These are phyloP conservation scores for Phallusia fumigata DNA, from an alignment of 23 tunicate genomes.

Conservation along the genomic window DNA sequence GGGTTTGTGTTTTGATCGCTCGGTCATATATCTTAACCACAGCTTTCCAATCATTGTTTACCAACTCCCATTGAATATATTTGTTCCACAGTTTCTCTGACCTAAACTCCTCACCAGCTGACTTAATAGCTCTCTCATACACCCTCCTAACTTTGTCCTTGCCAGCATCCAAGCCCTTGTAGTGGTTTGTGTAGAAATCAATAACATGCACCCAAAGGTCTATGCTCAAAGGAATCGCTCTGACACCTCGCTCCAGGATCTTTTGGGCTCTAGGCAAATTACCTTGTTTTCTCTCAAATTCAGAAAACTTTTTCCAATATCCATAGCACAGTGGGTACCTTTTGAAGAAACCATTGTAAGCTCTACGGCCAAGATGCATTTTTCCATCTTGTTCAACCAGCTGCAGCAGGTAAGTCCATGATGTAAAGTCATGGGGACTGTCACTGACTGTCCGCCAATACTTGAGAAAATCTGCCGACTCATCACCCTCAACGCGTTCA, in stretches of 20 bases:
- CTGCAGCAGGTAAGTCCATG: conserved; percentile 94
- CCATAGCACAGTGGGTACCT: conserved; percentile 93
- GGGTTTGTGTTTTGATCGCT: conserved; percentile 67
- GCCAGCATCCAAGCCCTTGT: conserved; percentile 89
- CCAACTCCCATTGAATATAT: conserved; percentile 69
- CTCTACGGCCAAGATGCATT: conserved; percentile 61
- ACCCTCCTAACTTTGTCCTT: conserved; percentile 56
- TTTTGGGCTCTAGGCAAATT: conserved; percentile 69
- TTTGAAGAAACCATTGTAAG: conserved; percentile 80
- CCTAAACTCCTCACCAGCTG: conserved; percentile 82
- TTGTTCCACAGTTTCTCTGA: conserved; percentile 96
- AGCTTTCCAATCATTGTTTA: conserved; percentile 60
- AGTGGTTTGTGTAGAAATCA: conserved; percentile 86
- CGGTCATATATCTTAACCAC: conserved; percentile 56
- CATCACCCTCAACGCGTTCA: conserved; percentile 25
- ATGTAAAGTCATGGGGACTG: conserved; percentile 84
- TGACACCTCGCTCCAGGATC: conserved; percentile 84
- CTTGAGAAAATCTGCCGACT: conserved; percentile 66
- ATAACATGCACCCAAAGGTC: conserved; percentile 91
- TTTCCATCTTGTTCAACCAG: conserved; percentile 78
- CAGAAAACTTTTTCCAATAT: conserved; percentile 98
- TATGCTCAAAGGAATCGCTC: conserved; percentile 86
- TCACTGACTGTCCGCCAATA: conserved; percentile 81
- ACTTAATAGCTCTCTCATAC: conserved; percentile 71
- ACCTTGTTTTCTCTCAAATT: conserved; percentile 72